Percentiles rank a stretch among this genome's conserved stretches.
These are phyloP conservation scores for Dryococelus australis DNA, from an alignment of 2,888 invertebrate species.

Conservation along the genomic window DNA sequence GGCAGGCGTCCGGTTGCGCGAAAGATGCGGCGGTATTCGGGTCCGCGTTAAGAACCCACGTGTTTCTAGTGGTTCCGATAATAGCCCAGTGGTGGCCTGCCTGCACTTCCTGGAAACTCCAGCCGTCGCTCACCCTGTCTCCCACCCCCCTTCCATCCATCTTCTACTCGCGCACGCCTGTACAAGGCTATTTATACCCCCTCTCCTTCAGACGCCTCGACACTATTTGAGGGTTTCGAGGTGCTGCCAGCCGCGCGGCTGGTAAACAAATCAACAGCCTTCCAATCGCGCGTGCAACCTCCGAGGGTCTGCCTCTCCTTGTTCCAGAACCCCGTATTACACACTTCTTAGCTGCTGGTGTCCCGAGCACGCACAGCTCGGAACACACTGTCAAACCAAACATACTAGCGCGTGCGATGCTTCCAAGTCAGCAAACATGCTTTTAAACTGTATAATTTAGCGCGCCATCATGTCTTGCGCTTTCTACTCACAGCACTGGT, in stretches of 20 bases:
- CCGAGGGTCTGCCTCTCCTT: no score
- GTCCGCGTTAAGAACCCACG: background rate
- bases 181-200: background rate
- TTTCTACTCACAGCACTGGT: no score
- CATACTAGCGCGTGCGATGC: no score
- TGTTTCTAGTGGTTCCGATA: background rate
- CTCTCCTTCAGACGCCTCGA: background rate
- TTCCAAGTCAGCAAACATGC: no score
- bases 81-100: background rate
- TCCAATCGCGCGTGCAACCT: background rate
- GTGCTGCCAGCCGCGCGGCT: background rate
- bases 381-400: no score
- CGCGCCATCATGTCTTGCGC: no score
- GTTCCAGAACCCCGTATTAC: no score
- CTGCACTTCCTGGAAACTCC: slow-evolving; percentile 3
- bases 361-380: no score
- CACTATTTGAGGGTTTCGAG: slow-evolving; percentile 8
- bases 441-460: no score
- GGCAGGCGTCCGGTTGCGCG: background rate
- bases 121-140: background rate
- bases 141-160: background rate
- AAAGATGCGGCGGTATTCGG: background rate
- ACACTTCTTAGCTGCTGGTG: no score
- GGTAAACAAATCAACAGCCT: slow-evolving; percentile 9
- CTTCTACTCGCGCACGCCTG: no score